These are phyloP conservation scores for Adrianichthys oophorus DNA, from an alignment of 2,797 vertebrate genomes.

Conservation along the genomic window DNA sequence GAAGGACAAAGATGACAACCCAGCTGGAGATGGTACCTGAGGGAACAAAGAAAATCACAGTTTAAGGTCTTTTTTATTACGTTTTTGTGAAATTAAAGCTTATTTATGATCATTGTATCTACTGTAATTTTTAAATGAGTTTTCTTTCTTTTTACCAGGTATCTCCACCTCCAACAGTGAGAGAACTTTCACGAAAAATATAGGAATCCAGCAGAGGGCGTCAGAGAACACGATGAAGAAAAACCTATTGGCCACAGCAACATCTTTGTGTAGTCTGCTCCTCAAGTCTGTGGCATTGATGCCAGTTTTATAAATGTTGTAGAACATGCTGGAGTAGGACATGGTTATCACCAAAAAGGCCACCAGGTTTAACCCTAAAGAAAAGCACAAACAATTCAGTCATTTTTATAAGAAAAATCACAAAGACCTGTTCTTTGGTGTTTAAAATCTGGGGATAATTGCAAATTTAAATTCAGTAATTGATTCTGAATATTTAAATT, in stretches of 20 bases:
- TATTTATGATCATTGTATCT: too few species aligned
- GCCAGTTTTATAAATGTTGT: constrained; percentile 81
- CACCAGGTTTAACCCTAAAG: constrained; percentile 80
- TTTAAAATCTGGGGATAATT: too few species aligned
- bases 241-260: constrained; percentile 78
- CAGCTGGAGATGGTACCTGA: constrained; percentile 81
- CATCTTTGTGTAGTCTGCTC: constrained; percentile 75
- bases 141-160: constrained; percentile 62
- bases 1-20: constrained; percentile 84
- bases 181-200: constrained; percentile 83
- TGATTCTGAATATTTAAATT: too few species aligned
- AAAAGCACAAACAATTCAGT: constrained; percentile 14
- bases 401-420: not conserved
- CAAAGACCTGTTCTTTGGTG: not conserved
- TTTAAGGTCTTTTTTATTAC: not conserved
- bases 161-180: constrained; percentile 81
- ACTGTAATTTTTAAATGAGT: too few species aligned
- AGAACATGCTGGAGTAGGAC: constrained; percentile 83
- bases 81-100: too few species aligned
- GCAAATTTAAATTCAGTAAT: too few species aligned
- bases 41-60: not conserved
- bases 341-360: constrained; percentile 78
- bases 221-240: constrained; percentile 90
- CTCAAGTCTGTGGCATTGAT: constrained; percentile 77
- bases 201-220: constrained; percentile 90